Conservation (phyloP, 2,113 vertebrate genomes). For the Artemisiospiza belli region DNA sequence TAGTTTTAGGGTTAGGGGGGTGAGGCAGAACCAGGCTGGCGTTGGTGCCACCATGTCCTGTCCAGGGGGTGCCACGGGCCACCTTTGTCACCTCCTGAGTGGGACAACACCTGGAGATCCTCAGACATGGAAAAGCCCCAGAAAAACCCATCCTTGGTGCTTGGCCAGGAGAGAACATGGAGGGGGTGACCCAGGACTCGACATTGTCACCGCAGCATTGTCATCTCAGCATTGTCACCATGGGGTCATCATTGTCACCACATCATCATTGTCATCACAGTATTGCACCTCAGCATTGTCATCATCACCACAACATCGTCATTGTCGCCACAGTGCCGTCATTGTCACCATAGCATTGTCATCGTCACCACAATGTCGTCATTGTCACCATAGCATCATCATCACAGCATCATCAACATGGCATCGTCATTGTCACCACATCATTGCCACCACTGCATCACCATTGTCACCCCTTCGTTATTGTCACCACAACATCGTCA, state of each 20-base stretch:
- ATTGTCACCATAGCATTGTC: background rate
- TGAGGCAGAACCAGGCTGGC: rapidly evolving
- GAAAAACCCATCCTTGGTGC: background rate
- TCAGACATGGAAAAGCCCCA: background rate
- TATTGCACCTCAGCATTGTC: background rate
- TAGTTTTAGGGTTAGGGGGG: rapidly evolving
- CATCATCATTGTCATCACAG: rapidly evolving
- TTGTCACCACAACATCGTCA: rapidly evolving
- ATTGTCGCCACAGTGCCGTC: rapidly evolving
- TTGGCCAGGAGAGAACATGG: background rate
- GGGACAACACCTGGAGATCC: background rate
- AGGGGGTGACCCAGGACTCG: background rate
- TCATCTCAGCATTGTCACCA: background rate
- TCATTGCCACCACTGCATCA: rapidly evolving
- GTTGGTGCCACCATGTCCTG: background rate
- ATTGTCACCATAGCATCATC: no score
- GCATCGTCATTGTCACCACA: background rate
- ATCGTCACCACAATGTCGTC: background rate
- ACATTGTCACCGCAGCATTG: background rate
- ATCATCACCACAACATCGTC: background rate
- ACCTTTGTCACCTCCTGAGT: background rate
- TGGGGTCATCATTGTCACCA: background rate
- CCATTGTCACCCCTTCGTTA: rapidly evolving
- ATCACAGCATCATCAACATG: no score
- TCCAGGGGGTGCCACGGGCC: background rate